These are phyloP conservation scores for Trissolcus basalis DNA, from an alignment of 1,140 invertebrate species.

Conservation along the genomic window DNA sequence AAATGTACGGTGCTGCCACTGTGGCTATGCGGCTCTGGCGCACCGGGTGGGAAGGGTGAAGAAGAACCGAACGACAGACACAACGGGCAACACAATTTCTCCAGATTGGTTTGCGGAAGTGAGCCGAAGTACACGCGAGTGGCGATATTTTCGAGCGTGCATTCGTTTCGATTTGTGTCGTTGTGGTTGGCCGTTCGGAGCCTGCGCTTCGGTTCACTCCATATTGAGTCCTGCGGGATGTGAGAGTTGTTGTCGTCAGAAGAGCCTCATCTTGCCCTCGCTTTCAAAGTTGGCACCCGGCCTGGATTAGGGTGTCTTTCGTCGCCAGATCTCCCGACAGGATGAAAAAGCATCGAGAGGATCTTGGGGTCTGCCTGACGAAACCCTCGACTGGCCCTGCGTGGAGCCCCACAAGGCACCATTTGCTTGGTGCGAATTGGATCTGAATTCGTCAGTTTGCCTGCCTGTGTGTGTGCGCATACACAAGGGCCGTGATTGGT, in stretches of 20 bases:
- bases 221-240: neutral
- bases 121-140: neutral
- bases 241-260: slow-evolving; percentile 10
- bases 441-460: slow-evolving; percentile 10
- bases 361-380: neutral
- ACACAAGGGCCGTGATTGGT: neutral
- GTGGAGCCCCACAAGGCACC: neutral
- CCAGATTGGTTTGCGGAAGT: slow-evolving; percentile 17
- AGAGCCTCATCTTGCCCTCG: neutral
- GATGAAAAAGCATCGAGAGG: neutral
- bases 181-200: too few species aligned
- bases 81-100: slow-evolving; percentile 39
- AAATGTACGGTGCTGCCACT: slow-evolving; percentile 69
- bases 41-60: slow-evolving; percentile 59
- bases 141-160: too few species aligned
- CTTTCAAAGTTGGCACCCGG: slow-evolving; percentile 26
- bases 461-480: slow-evolving; percentile 6
- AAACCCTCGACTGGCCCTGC: slow-evolving; percentile 6
- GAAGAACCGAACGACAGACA: slow-evolving; percentile 35
- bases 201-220: neutral
- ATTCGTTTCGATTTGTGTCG: neutral
- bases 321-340: neutral
- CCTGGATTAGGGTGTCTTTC: slow-evolving; percentile 55
- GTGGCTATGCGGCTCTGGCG: slow-evolving; percentile 63
- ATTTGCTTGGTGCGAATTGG: neutral